Base-by-base conservation (phyloP, 2,797 vertebrate species). In the Synaphobranchus kaupii region DNA sequence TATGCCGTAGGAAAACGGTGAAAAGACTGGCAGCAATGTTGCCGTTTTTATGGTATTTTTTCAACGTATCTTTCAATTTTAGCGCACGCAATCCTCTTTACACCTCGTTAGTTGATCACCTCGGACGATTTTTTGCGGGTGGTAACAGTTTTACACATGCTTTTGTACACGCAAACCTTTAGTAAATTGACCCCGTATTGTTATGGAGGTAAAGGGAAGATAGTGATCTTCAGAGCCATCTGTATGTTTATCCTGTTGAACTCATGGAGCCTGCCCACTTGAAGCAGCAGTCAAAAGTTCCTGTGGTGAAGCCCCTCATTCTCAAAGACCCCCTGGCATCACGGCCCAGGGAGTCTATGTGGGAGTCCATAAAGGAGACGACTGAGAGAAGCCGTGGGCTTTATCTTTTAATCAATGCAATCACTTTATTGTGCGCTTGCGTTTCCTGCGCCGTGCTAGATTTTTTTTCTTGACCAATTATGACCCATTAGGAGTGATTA, bases 401-500 rank as follows among this genome's bases (percentile, higher is more conserved):
- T 48, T n/a, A n/a, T 80, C 39, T 48, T 25, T 48, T 80, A 80
- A 80, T 48, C 76, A 48, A 48, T 80, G 39, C 39, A n/a, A 48
- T 25, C 39, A 48, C 76, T 80, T 47, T 48, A 80, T 48, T 22
- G 44, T 44, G 25, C n/a, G 8, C 39, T 10, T 22, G 39, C 76
- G 25, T 48, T 39, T 76, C 71, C 76, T 25, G 39, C 7, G 20
- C 44, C 8, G 17, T 8, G 15, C 17, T 34, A 15, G 28, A 2
- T 60, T 22, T 13, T 66, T 44, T 76, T 20, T 76, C 34, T 39
- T 39, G 71, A 17, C 71, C 31, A 76, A 76, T 76, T 39, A 76
- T 20, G 71, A 76, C 34, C 34, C 71, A 76, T 76, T 76, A 76
- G 71, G 71, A 34, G 71, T 20, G 28, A 76, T 76, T 39, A 76